Conservation (phyloP, 2,888 invertebrate genomes). For the Eurois occulta region DNA sequence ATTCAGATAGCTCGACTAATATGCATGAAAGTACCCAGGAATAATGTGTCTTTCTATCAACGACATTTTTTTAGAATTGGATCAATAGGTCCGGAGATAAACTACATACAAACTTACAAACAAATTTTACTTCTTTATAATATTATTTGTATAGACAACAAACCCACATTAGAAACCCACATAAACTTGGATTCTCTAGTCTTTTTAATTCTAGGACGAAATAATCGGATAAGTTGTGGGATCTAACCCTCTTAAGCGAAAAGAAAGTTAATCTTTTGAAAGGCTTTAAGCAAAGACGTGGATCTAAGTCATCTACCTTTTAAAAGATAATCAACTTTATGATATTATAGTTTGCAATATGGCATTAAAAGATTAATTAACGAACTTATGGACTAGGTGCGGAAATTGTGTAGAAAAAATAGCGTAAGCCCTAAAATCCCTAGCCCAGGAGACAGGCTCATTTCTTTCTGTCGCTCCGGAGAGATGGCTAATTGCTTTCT, state of each 20-base stretch:
- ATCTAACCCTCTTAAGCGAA: not conserved
- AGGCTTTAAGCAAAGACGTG: not conserved
- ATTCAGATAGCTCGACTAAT: no score
- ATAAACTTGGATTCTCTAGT: no score
- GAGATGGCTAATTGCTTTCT: constrained; percentile 16
- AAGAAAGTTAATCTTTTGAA: constrained; percentile 6
- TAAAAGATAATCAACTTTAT: constrained; percentile 24
- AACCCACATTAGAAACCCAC: no score
- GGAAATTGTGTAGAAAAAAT: constrained; percentile 28
- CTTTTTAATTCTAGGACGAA: not conserved
- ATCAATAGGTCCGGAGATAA: no score
- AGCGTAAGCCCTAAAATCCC: constrained; percentile 5
- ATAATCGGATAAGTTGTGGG: not conserved
- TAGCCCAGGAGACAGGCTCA: not conserved
- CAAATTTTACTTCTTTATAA: no score
- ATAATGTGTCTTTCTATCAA: no score
- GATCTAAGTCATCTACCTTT: constrained; percentile 6
- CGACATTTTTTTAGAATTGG: no score
- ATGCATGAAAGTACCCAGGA: no score
- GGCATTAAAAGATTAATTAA: constrained; percentile 49
- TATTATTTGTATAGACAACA: no score
- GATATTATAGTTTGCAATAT: constrained; percentile 29
- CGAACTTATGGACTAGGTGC: not conserved
- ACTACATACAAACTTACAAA: no score
- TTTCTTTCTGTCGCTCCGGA: constrained; percentile 12